Conservation (phyloP, 1,140 invertebrate species). For the Hestina assimilis region DNA sequence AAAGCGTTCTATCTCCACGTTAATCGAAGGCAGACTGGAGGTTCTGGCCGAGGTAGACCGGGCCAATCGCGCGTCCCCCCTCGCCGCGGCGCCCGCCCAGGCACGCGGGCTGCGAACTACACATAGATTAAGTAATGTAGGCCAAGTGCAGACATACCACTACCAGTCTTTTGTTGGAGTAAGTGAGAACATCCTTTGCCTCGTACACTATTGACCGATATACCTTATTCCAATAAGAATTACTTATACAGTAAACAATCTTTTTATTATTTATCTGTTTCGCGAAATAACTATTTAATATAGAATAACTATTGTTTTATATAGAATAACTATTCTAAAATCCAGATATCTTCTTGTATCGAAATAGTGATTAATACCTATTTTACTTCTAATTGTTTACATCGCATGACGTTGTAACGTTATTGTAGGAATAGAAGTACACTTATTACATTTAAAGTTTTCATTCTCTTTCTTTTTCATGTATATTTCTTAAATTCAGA, state of each 20-base stretch:
- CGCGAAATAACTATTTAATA: no score
- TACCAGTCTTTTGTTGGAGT: constrained; percentile 16
- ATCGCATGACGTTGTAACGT: no score
- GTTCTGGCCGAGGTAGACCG: constrained; percentile 50
- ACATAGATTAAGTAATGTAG: constrained; percentile 36
- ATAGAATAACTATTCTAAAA: no score
- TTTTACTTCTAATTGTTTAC: no score
- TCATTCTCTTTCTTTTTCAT: no score
- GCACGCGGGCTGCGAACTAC: constrained; percentile 43
- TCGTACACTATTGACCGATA: background rate
- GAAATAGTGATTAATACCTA: no score
- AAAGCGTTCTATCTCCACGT: constrained; percentile 27
- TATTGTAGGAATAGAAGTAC: no score
- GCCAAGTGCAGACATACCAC: constrained; percentile 33
- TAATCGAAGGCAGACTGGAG: constrained; percentile 50
- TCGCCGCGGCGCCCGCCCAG: constrained; percentile 56
- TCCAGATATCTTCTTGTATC: no score
- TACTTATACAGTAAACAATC: background rate
- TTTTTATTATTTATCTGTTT: no score
- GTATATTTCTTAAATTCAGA: no score
- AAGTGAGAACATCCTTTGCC: constrained; percentile 20
- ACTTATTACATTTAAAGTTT: no score
- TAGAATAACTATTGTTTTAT: no score
- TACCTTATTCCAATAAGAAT: background rate
- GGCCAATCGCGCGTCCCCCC: constrained; percentile 42